These are phyloP conservation scores for Apistogramma diplotaenia DNA, from an alignment of 2,113 vertebrate species.

Conservation along the genomic window DNA sequence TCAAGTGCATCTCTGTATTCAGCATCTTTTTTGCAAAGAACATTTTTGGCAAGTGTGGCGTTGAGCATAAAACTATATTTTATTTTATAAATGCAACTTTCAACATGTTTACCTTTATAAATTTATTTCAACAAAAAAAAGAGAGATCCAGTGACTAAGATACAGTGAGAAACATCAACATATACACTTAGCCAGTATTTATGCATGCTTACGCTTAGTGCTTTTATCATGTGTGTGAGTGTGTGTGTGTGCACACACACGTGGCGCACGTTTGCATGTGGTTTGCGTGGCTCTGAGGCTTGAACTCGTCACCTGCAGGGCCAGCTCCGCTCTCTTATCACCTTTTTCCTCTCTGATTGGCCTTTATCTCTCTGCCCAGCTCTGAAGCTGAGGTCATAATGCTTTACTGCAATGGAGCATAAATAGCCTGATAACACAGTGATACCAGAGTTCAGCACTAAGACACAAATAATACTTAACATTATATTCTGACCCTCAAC, in stretches of 20 bases:
- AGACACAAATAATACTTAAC: conserved; percentile 30
- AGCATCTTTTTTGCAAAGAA: background rate
- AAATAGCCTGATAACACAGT: conserved; percentile 56
- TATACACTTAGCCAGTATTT: background rate
- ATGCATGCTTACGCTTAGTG: background rate
- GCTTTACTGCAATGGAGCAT: conserved; percentile 53
- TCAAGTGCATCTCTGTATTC: background rate
- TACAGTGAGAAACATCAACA: background rate
- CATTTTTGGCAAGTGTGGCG: too few relatives aligned
- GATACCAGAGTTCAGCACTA: conserved; percentile 37
- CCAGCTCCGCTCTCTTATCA: conserved; percentile 63
- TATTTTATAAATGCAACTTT: too few relatives aligned
- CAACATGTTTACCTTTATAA: background rate
- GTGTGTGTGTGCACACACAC: background rate
- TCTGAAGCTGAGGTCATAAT: conserved; percentile 60
- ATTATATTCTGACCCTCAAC: conserved; percentile 24
- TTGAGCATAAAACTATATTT: background rate
- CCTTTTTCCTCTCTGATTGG: conserved; percentile 57
- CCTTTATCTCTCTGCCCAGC: conserved; percentile 44
- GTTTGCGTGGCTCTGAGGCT: conserved; percentile 24
- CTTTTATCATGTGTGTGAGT: conserved; percentile 6
- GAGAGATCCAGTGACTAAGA: background rate
- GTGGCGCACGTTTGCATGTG: conserved; percentile 3
- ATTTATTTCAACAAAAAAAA: background rate
- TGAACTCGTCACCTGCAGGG: conserved; percentile 54